A percentile compares a stretch with the other conserved stretches of the same genome.
Conservation (phyloP, 2,888 invertebrate genomes). For the Phanerotoma sp. region DNA sequence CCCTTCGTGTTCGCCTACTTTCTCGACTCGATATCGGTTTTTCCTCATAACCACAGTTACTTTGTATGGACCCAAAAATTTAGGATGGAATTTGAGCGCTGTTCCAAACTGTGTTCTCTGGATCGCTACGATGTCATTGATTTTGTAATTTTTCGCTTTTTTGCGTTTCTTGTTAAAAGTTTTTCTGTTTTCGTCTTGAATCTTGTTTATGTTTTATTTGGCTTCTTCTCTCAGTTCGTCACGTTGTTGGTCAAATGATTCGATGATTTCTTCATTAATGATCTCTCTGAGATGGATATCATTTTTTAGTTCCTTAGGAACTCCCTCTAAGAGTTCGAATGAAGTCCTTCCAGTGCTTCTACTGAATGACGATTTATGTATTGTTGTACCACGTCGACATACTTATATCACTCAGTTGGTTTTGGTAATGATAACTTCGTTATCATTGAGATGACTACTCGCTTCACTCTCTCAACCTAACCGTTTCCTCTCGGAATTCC, state of each 20-base stretch:
- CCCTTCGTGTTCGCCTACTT: too few relatives aligned
- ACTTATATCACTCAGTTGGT: too few relatives aligned
- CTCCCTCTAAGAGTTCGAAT: neutral
- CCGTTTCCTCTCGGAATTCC: constrained; percentile 42
- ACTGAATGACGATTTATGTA: neutral
- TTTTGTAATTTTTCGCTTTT: neutral
- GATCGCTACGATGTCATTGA: constrained; percentile 40
- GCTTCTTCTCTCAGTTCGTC: neutral
- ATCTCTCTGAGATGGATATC: neutral
- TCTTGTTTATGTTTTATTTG: neutral
- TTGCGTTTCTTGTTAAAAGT: neutral
- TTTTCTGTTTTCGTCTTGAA: constrained; percentile 5
- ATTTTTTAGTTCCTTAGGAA: neutral
- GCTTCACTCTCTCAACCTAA: constrained; percentile 37
- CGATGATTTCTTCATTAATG: neutral
- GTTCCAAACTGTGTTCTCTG: constrained; percentile 48
- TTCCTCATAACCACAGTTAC: too few relatives aligned
- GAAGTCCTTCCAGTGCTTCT: constrained; percentile 1
- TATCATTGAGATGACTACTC: constrained; percentile 33
- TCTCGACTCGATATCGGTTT: too few relatives aligned
- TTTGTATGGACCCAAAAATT: too few relatives aligned
- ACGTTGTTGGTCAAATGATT: neutral
- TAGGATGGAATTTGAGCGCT: too few relatives aligned
- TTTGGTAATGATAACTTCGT: constrained; percentile 24
- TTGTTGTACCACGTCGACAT: too few relatives aligned